These are phyloP conservation scores for Piaya cayana DNA, from an alignment of 2,113 vertebrate genomes.

Conservation along the genomic window DNA sequence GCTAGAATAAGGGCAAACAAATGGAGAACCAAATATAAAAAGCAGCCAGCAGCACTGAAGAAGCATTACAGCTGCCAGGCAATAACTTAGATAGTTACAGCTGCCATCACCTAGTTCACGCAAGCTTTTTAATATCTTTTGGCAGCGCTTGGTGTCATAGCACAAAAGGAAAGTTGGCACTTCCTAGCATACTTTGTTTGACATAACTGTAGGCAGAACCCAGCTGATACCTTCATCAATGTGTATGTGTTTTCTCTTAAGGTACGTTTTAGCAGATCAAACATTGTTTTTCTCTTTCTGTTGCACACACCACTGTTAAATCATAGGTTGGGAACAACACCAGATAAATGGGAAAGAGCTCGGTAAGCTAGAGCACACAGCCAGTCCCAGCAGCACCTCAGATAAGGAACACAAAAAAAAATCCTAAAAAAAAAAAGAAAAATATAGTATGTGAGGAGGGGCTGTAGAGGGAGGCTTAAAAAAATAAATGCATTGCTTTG, in stretches of 20 bases:
- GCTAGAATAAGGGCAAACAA: conserved; percentile 81
- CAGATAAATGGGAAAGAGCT: conserved; percentile 60
- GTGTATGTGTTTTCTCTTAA: conserved; percentile 76
- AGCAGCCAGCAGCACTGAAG: conserved; percentile 80
- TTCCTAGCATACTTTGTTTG: conserved; percentile 83
- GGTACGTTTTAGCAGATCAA: conserved; percentile 72
- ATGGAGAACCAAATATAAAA: conserved; percentile 74
- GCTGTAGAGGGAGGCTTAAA: conserved; percentile 37
- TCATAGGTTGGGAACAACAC: conserved; percentile 63
- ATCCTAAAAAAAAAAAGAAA: conserved; percentile 4
- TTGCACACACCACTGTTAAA: conserved; percentile 57
- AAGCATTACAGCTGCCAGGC: conserved; percentile 82
- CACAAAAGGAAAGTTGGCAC: conserved; percentile 87
- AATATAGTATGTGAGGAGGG: conserved; percentile 38
- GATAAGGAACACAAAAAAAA: conserved; percentile 60
- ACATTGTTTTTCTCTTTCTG: conserved; percentile 46
- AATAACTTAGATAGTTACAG: conserved; percentile 87
- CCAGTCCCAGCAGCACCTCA: conserved; percentile 61
- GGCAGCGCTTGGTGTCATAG: conserved; percentile 80
- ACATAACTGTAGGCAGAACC: conserved; percentile 85
- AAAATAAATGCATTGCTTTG: conserved; percentile 39
- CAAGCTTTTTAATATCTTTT: conserved; percentile 88
- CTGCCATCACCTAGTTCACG: conserved; percentile 86
- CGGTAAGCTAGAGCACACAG: conserved; percentile 24
- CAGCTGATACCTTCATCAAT: conserved; percentile 84